Evolutionary conservation across 2,888 invertebrate species (phyloP).

Genomic region (Melieria picta): DNA sequence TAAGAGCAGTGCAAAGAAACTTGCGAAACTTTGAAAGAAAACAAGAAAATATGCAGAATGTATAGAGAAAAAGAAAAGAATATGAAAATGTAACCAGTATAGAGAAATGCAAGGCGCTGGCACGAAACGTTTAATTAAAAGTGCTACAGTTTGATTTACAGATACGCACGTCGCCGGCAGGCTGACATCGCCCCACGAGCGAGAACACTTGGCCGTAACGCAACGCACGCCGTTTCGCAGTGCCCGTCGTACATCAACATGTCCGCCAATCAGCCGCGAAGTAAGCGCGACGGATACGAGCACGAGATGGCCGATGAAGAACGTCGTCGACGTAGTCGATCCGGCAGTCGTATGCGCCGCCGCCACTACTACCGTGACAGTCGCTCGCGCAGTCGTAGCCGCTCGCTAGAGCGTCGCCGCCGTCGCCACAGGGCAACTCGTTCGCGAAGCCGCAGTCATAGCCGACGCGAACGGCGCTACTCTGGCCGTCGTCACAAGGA

Average conservation of each 20-base stretch:
- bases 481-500: constrained; percentile 36
- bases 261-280: constrained; percentile 43
- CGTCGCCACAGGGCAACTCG: constrained; percentile 39
- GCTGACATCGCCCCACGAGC: neutral
- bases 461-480: constrained; percentile 35
- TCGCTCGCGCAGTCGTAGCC: constrained; percentile 29
- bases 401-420: constrained; percentile 29
- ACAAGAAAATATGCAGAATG: constrained; percentile 29
- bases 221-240: constrained; percentile 10
- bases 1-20: neutral
- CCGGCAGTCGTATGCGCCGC: constrained; percentile 45
- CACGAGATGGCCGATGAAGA: constrained; percentile 43
- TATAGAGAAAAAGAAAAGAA: constrained; percentile 29
- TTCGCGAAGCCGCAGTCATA: constrained; percentile 38
- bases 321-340: constrained; percentile 47
- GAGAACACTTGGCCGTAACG: neutral
- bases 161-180: constrained; percentile 43
- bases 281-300: constrained; percentile 41
- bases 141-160: constrained; percentile 63
- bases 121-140: constrained; percentile 51
- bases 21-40: constrained; percentile 14
- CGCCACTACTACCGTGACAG: constrained; percentile 38
- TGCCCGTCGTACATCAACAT: constrained; percentile 35
- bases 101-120: constrained; percentile 22
- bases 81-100: constrained; percentile 23